Percentiles rank a stretch among this genome's conserved stretches.
Evolutionary conservation across 2,113 vertebrate genomes (phyloP).

Genomic region (Pachyramphus minor): DNA sequence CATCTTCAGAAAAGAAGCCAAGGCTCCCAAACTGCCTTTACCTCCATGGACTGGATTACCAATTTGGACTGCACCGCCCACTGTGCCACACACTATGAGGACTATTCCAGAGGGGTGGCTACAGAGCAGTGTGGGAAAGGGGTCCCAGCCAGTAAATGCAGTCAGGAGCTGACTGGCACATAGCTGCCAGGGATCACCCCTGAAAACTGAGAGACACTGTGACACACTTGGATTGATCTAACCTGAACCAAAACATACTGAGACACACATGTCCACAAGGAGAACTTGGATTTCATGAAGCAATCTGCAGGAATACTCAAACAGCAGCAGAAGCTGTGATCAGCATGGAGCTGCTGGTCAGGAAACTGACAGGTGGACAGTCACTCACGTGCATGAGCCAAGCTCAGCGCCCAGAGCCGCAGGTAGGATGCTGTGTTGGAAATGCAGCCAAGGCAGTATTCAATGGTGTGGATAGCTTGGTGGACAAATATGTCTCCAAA

Average conservation of each 20-base stretch:
- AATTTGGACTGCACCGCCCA: not conserved
- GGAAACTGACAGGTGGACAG: not conserved
- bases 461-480: slow-evolving; percentile 80
- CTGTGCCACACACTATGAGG: not conserved
- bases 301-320: not conserved
- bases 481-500: slow-evolving; percentile 76
- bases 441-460: slow-evolving; percentile 82
- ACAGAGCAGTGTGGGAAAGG: not conserved
- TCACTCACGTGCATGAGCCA: slow-evolving; percentile 79
- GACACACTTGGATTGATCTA: not conserved
- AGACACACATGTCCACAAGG: not conserved
- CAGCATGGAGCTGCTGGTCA: not conserved
- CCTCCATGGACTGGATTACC: not conserved
- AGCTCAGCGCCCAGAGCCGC: slow-evolving; percentile 78
- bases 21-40: not conserved
- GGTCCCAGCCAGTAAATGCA: not conserved
- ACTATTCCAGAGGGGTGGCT: not conserved
- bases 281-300: not conserved
- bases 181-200: not conserved
- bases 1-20: not conserved
- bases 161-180: not conserved
- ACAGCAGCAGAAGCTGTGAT: not conserved
- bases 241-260: not conserved
- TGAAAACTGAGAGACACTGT: not conserved
- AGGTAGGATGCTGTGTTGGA: slow-evolving; percentile 82